phyloP scores from a whole-genome alignment of 2,113 vertebrate species.

The Chamaetylas fuelleborni region DNA sequence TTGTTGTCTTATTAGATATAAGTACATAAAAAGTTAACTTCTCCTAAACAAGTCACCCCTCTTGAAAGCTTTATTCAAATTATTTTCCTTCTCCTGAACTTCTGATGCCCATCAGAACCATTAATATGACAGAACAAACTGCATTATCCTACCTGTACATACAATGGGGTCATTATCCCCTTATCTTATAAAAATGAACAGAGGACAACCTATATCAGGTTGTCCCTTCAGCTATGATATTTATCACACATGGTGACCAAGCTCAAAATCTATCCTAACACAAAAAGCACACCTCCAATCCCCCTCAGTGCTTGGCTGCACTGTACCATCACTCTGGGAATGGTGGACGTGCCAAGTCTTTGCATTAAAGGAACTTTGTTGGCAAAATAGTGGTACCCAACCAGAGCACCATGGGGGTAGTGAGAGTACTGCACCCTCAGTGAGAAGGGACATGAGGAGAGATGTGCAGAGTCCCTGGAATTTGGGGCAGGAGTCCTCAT shows the following conservation, averaged over 20 bases:
- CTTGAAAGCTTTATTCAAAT: not conserved
- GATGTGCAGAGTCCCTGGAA: not conserved
- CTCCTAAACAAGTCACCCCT: not conserved
- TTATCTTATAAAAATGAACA: not conserved
- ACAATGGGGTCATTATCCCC: accelerated
- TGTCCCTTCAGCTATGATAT: not conserved
- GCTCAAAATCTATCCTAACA: not conserved
- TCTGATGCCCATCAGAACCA: not conserved
- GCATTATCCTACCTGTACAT: not conserved
- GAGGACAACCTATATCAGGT: not conserved
- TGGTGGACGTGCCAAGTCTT: accelerated
- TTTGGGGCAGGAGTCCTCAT: not conserved
- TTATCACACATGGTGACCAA: not conserved
- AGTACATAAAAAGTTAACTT: not conserved
- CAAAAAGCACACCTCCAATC: not conserved
- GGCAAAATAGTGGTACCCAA: not conserved
- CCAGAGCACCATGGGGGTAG: accelerated
- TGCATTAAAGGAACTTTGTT: accelerated
- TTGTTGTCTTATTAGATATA: not conserved
- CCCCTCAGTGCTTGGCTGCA: not conserved
- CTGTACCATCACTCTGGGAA: not conserved
- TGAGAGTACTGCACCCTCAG: not conserved
- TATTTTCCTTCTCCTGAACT: not conserved
- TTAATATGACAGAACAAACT: not conserved
- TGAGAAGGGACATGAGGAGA: not conserved